A percentile compares a stretch with the other conserved stretches of the same genome.
Conservation (phyloP, 30 jellyfish, hydroid and myxozoan species). For the Aurelia aurita region DNA sequence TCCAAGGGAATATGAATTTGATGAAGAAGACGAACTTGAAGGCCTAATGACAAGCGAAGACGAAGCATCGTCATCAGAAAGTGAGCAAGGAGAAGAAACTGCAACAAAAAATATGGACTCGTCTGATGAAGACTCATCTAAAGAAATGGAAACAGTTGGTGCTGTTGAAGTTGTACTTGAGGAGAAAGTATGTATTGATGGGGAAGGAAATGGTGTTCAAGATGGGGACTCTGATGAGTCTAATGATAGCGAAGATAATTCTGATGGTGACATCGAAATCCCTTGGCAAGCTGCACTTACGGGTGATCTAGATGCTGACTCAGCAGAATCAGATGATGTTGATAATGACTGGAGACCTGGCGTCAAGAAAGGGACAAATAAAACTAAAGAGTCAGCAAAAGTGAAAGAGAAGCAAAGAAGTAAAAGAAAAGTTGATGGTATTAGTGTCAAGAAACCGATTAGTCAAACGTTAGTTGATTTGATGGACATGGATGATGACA, state of each 20-base stretch:
- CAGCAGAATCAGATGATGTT: constrained; percentile 12
- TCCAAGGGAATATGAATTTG: constrained; percentile 77
- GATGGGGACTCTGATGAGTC: constrained; percentile 21
- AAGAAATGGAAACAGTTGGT: constrained; percentile 10
- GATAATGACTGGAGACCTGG: constrained; percentile 63
- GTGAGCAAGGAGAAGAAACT: constrained; percentile 27
- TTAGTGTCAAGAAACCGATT: constrained; percentile 27
- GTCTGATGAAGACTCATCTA: neutral
- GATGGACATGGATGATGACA: constrained; percentile 50
- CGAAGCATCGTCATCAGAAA: constrained; percentile 9
- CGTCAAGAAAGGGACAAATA: neutral
- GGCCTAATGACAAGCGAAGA: constrained; percentile 52
- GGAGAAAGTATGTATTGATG: constrained; percentile 12
- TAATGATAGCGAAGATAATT: constrained; percentile 12
- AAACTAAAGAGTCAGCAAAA: neutral
- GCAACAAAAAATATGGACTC: constrained; percentile 12
- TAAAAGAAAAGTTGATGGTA: neutral
- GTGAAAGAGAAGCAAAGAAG: neutral
- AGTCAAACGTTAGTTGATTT: constrained; percentile 60
- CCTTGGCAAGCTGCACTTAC: constrained; percentile 54
- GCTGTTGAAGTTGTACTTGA: constrained; percentile 32
- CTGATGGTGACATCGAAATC: constrained; percentile 20
- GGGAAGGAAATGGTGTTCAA: neutral
- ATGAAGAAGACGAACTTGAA: constrained; percentile 68
- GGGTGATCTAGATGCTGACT: constrained; percentile 52